Base-by-base conservation (phyloP, 2,797 vertebrate genomes). In the Hyperoplus lanceolatus region DNA sequence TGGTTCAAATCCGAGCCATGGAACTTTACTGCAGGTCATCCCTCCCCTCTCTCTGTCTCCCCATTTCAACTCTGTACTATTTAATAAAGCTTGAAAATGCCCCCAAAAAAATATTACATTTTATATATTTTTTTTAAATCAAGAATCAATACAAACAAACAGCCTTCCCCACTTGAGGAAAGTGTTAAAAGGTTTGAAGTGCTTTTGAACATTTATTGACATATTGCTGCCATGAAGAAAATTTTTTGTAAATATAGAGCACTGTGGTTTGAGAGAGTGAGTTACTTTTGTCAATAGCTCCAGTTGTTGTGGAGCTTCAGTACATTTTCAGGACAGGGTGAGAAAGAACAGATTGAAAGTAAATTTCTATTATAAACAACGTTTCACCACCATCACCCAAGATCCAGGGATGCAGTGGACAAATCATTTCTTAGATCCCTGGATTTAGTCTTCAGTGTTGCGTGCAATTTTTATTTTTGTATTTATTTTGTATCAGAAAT, bases 81-180 rank as follows among this genome's bases (percentile, higher is more conserved):
- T 29, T 29, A 29, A 29, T 29, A 29, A 29, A 29, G 29, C 29
- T 29, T 29, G 29, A 29, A 29, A 29, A 29, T 29, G 29, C 29
- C 29, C 29, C 29, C 29, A 2, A 29, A 29, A 29, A 29, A 29
- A 29, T 29, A 29, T 29, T 29, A 29, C 29, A 29, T 29, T 29
- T 29, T 29, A 29, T 29, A 29, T 29, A 29, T 29, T 2, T 29
- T 29, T 29, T 29, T 29, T 3, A 29, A 29, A 29, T 29, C 4
- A 46, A 36, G 15, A 74, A 74, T 75, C 49, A 42, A 69, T 53
- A 60, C 48, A 11, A 57, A 51, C 29, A 29, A 29, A n/a, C 15
- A 12, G 3, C 41, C 4, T 21, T 42, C 9, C 13, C 36, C 59
- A 50, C 39, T 67, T 38, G 45, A 59, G 36, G 36, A 4, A 69